Conservation (phyloP, 1,140 invertebrate genomes). For the Babylonia areolata region DNA sequence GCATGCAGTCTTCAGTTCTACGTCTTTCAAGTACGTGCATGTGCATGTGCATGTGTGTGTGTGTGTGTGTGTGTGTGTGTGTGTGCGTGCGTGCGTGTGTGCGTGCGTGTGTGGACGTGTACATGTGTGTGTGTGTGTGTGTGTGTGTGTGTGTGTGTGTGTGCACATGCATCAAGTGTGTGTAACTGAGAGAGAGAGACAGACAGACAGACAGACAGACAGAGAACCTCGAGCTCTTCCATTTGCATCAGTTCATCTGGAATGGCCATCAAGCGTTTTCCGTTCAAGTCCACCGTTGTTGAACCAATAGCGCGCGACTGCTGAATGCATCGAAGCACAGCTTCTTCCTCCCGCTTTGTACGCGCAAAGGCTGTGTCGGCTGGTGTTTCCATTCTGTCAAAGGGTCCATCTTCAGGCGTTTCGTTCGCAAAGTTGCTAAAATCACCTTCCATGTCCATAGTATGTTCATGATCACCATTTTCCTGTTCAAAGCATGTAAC, state of each 20-base stretch:
- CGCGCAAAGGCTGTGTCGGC: conserved; percentile 64
- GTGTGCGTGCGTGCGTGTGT: too few species aligned
- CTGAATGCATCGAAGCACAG: conserved; percentile 61
- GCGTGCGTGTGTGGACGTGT: too few species aligned
- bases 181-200: background rate
- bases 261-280: conserved; percentile 62
- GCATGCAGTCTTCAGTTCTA: background rate
- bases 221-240: conserved; percentile 64
- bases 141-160: too few species aligned
- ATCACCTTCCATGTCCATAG: conserved; percentile 42
- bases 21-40: too few species aligned
- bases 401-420: conserved; percentile 39
- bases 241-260: conserved; percentile 71
- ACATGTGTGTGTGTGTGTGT: background rate
- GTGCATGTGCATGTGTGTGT: too few species aligned
- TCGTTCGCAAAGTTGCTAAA: conserved; percentile 59
- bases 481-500: background rate
- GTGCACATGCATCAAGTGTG: too few species aligned
- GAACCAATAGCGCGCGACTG: conserved; percentile 56
- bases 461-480: background rate
- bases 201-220: background rate
- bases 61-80: too few species aligned
- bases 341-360: conserved; percentile 58
- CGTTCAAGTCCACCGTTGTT: conserved; percentile 67
- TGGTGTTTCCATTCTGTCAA: conserved; percentile 52